Evolutionary conservation across 2,797 vertebrate species (phyloP).

Genomic region (Rhynchonycteris naso): DNA sequence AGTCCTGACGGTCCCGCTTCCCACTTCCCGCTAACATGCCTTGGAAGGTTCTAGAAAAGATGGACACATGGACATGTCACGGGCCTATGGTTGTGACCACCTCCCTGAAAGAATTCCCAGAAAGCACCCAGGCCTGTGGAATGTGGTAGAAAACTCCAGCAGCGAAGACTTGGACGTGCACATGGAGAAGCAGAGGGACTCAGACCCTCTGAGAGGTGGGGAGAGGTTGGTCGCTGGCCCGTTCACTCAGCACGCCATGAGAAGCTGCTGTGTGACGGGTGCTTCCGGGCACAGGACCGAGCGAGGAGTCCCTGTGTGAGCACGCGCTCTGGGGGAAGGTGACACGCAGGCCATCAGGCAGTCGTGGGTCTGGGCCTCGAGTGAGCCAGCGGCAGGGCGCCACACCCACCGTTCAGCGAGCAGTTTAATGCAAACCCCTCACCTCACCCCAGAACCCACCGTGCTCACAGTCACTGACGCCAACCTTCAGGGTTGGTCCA

Average conservation of each 20-base stretch:
- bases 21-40: neutral
- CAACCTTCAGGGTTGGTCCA: neutral
- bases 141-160: neutral
- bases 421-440: neutral
- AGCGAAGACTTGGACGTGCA: neutral
- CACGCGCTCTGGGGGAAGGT: neutral
- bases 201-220: neutral
- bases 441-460: neutral
- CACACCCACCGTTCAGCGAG: neutral
- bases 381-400: neutral
- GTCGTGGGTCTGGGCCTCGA: rapidly evolving
- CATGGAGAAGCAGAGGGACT: neutral
- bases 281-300: neutral
- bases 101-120: neutral
- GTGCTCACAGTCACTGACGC: neutral
- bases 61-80: neutral
- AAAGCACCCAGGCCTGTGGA: neutral
- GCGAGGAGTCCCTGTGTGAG: neutral
- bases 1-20: neutral
- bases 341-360: neutral
- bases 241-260: neutral
- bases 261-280: too few relatives aligned
- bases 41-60: neutral
- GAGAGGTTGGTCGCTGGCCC: neutral
- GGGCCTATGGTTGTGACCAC: neutral